Conservation (phyloP, 2,888 invertebrate species). For the Dione vanillae region DNA sequence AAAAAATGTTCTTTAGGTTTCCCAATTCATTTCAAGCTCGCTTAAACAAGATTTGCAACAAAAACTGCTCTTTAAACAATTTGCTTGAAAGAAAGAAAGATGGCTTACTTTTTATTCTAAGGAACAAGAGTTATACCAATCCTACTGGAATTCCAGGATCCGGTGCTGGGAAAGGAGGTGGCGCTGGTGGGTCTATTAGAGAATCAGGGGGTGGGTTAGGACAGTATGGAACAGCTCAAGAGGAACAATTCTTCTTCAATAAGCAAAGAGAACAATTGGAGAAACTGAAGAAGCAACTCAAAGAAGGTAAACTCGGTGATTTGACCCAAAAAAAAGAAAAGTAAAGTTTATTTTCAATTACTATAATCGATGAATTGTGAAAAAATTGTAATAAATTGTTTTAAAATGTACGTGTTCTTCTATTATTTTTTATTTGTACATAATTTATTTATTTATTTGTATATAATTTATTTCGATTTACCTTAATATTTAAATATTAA, state of each 20-base stretch:
- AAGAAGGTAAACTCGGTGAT: slow-evolving; percentile 44
- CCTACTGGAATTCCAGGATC: slow-evolving; percentile 55
- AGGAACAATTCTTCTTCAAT: slow-evolving; percentile 69
- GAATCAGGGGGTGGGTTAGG: slow-evolving; percentile 67
- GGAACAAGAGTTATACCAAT: slow-evolving; percentile 33
- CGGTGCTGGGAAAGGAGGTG: slow-evolving; percentile 68
- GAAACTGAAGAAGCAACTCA: slow-evolving; percentile 59
- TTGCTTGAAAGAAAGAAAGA: slow-evolving; percentile 2
- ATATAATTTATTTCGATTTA: no score
- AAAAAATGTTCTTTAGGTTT: slow-evolving; percentile 24
- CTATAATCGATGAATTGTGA: neutral
- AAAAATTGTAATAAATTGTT: neutral
- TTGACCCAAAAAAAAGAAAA: slow-evolving; percentile 47
- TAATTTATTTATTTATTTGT: no score
- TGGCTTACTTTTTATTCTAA: neutral
- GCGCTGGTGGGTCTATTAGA: slow-evolving; percentile 62
- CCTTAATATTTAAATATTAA: no score
- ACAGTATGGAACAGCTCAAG: slow-evolving; percentile 62
- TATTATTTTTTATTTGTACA: neutral
- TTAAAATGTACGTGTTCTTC: neutral
- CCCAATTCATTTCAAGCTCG: slow-evolving; percentile 8
- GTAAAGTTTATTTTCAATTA: neutral
- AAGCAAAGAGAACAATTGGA: slow-evolving; percentile 63
- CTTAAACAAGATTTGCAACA: neutral
- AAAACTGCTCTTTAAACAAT: slow-evolving; percentile 1